Evolutionary conservation across 2,888 invertebrate genomes (phyloP).

Genomic region (Halictus quadricinctus): DNA sequence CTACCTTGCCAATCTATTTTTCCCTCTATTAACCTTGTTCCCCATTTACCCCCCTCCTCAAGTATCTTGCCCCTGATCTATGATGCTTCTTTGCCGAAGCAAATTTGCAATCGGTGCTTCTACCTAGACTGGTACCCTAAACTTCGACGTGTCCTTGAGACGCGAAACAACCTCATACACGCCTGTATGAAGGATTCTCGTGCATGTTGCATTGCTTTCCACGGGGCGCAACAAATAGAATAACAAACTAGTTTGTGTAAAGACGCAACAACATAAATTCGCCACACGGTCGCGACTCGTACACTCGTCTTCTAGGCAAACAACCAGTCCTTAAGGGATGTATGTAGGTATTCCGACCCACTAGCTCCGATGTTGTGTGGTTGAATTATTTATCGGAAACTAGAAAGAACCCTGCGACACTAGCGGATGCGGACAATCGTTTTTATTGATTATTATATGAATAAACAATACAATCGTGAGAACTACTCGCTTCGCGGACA

Average conservation of each 20-base stretch:
- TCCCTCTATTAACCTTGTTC: too few relatives aligned
- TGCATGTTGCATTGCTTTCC: background rate
- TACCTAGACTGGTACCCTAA: background rate
- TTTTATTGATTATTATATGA: constrained; percentile 44
- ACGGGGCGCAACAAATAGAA: background rate
- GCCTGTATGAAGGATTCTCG: background rate
- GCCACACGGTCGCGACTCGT: background rate
- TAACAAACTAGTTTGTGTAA: background rate
- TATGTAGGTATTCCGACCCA: background rate
- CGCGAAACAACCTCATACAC: background rate
- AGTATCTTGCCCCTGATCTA: too few relatives aligned
- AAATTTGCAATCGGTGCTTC: too few relatives aligned
- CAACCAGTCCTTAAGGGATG: background rate
- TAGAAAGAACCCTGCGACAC: constrained; percentile 7
- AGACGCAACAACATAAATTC: background rate
- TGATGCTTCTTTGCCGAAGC: too few relatives aligned
- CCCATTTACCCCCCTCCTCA: too few relatives aligned
- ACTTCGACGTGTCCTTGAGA: background rate
- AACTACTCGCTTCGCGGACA: background rate
- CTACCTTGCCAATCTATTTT: too few relatives aligned
- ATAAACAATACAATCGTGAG: constrained; percentile 31
- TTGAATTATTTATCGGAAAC: constrained; percentile 38
- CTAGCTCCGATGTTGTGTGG: background rate
- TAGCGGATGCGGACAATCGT: constrained; percentile 1
- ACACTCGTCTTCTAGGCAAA: background rate